Base-by-base conservation (phyloP, 2,888 invertebrate species). In the Aleiodes alternator region DNA sequence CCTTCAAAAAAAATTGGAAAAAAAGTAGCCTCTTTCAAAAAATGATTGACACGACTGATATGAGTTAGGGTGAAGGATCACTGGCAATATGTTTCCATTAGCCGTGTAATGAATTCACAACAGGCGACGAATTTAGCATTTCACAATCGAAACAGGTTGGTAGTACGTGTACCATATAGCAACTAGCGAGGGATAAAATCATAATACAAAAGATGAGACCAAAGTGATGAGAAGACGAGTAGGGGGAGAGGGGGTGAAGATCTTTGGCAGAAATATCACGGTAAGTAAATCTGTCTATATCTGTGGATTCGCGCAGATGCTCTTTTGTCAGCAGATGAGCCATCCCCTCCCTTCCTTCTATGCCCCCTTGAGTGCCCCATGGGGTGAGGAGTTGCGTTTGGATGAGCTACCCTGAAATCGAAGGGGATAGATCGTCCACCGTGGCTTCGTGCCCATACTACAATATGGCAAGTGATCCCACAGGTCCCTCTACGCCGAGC, bases 31-130 rank as follows among this genome's bases (percentile, higher is more conserved):
- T 23, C 11, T 4, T 23, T 23, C 2, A 53, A 75, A 56, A 72
- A 76, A 75, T 78, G 79, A 79, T 73, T 80, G 81, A 82, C 84
- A 82, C 81, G 79, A 78, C 81, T 59, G 79, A 78, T 76, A 76
- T 78, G 69, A 70, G 73, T 77, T 70, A 72, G 77, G 77, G 76
- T 9, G 16, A 23, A 77, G 79, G 34, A 53, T 51, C 14, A 38
- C 55, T 48, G 38, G 80, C 89, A 89, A 89, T 89, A 89, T 89
- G 89, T 89, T 89, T 89, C 86, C 85, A 89, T 89, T 88, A 89
- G 86, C 76, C 83, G 82, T 85, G 87, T 89, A 89, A 88, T 89
- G 89, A 88, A 88, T 88, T 87, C 86, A 85, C 84, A 85, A 79
- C 81, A 83, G 70, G 83, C 82, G 69, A 57, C 66, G 50, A 8